Conservation (phyloP, 1,140 invertebrate species). For the Cotesia chilonis region DNA sequence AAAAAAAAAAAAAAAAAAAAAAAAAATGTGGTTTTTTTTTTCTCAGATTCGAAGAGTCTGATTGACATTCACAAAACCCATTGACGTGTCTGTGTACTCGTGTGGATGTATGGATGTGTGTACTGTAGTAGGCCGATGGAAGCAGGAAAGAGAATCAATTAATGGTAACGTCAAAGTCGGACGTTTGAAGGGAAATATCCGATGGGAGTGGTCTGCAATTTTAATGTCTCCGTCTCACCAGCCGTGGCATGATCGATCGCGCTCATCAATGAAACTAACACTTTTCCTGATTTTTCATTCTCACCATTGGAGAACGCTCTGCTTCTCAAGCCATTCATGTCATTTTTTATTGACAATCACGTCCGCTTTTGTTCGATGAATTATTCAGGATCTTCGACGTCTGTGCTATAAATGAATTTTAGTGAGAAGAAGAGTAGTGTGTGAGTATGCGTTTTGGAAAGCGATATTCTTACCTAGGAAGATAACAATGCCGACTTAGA, state of each 20-base stretch:
- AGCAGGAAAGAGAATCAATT: constrained; percentile 12
- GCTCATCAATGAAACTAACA: constrained; percentile 4
- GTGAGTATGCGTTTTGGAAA: too few species aligned
- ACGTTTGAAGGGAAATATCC: constrained; percentile 18
- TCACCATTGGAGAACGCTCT: not conserved
- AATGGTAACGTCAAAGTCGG: constrained; percentile 13
- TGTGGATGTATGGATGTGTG: not conserved
- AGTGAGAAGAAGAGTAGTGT: too few species aligned
- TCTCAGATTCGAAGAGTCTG: constrained; percentile 4
- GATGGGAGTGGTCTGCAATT: not conserved
- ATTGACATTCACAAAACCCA: not conserved
- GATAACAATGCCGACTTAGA: too few species aligned
- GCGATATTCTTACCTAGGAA: too few species aligned
- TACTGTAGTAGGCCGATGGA: not conserved
- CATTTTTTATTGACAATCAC: constrained; percentile 6
- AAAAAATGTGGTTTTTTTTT: too few species aligned
- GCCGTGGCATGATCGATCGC: constrained; percentile 15
- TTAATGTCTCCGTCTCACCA: constrained; percentile 7
- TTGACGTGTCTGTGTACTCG: not conserved
- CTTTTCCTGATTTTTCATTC: not conserved
- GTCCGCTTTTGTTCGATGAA: not conserved
- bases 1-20: too few species aligned
- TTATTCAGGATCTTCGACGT: too few species aligned
- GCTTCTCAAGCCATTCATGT: not conserved
- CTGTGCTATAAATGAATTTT: too few species aligned